A percentile compares a stretch with the other conserved stretches of the same genome.
Conservation (phyloP, 1,140 invertebrate species). For the Neodiprion virginianus region DNA sequence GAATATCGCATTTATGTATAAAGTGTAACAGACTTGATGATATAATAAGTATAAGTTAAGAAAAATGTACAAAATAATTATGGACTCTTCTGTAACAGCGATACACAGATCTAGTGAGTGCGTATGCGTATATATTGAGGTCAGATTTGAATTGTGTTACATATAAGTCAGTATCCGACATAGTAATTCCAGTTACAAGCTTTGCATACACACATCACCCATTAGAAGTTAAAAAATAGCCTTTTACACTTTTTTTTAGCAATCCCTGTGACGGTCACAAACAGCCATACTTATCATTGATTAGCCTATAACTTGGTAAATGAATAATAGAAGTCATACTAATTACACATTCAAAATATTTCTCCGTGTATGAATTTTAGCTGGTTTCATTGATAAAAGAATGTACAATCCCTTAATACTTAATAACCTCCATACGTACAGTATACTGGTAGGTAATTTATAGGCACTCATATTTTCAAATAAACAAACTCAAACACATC, state of each 20-base stretch:
- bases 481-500: not conserved
- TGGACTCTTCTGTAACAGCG: slow-evolving; percentile 7
- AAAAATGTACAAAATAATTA: slow-evolving; percentile 16
- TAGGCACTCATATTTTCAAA: not conserved
- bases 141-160: not conserved
- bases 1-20: slow-evolving; percentile 7
- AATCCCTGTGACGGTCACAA: too few relatives aligned
- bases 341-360: not conserved
- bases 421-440: not conserved
- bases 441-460: not conserved
- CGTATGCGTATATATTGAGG: not conserved
- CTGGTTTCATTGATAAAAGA: not conserved
- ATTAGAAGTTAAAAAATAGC: not conserved
- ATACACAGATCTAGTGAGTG: not conserved
- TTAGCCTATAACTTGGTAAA: not conserved
- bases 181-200: too few relatives aligned
- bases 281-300: not conserved
- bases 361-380: not conserved
- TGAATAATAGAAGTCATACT: not conserved
- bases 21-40: slow-evolving; percentile 1
- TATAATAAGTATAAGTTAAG: slow-evolving; percentile 2
- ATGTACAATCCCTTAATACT: not conserved
- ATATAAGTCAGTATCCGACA: not conserved
- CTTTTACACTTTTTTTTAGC: not conserved
- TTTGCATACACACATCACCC: too few relatives aligned